Evolutionary conservation across 2,113 vertebrate species (phyloP), one percentile per base, ranked within the genome.

Genomic region (Coracopsis vasa): DNA sequence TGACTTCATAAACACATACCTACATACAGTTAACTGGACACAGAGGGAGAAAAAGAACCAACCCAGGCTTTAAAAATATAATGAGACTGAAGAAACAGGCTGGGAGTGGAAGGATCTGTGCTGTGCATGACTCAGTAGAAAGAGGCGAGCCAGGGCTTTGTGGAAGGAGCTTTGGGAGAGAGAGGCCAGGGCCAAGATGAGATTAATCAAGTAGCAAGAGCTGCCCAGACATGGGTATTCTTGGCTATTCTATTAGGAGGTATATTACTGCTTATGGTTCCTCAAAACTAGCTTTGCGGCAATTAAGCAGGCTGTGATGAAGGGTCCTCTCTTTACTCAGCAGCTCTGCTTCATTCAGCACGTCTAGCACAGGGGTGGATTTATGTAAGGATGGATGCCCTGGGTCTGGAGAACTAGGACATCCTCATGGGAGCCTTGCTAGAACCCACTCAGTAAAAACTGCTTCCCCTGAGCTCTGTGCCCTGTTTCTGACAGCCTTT

Each of bases 401-500:
- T 9, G 11, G 35, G 21, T 65, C 48, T 8, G 1, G 51, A 90
- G 48, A 42, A 78, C 45, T 25, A 83, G 58, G 21, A 70, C 45
- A 53, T 23, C 28, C 54, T 73, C 0, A 0, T 28, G 77, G 37
- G 66, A 61, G 21, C 31, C 0, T 0, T 1, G 0, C 23, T 60
- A 82, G 23, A 7, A 56, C 54, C 51, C 17, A 21, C 4, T 18
- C 60, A 37, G 53, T 41, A 60, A 48, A 42, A 56, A 48, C 37
- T n/a, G 9, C 23, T 44, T 80, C 8, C 7, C 16, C 28, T 0
- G 0, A 91, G 54, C 51, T 69, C 71, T 37, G 41, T 6, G 15
- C 44, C 44, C 75, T 65, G 39, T 2, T 88, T 51, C 62, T 69
- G 37, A 8, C 0, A 1, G 35, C n/a, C 28, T 66, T 77, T 74